A percentile compares a stretch with the other conserved stretches of the same genome.
These are phyloP conservation scores for Polypedilum vanderplanki DNA, from an alignment of 1,140 invertebrate genomes.

Conservation along the genomic window DNA sequence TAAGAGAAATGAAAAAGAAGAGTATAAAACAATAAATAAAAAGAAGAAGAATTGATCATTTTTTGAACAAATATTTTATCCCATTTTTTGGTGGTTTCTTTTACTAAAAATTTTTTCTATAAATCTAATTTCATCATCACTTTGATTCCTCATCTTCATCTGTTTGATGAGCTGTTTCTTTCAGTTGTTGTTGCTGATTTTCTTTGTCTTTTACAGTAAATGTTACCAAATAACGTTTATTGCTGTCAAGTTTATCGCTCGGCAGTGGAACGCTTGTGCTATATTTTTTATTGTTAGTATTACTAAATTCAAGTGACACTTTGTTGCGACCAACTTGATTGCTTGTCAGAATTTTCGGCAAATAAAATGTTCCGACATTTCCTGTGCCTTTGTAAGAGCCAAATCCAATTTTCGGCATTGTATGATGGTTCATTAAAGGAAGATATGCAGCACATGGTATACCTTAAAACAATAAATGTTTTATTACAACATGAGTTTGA, in stretches of 20 bases:
- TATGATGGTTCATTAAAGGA: slow-evolving; percentile 64
- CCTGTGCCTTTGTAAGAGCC: slow-evolving; percentile 41
- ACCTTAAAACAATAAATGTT: neutral
- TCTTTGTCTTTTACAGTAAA: slow-evolving; percentile 70
- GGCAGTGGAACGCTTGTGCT: slow-evolving; percentile 65
- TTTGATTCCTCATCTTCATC: slow-evolving; percentile 22
- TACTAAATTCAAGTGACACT: slow-evolving; percentile 67
- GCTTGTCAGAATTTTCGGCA: slow-evolving; percentile 43
- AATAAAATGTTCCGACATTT: slow-evolving; percentile 43
- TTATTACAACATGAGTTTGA: neutral
- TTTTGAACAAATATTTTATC: slow-evolving; percentile 29
- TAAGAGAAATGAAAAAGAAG: slow-evolving; percentile 20
- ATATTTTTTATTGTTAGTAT: slow-evolving; percentile 67
- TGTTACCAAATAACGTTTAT: slow-evolving; percentile 82
- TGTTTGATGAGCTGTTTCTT: neutral
- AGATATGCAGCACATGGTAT: slow-evolving; percentile 76
- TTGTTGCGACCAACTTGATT: slow-evolving; percentile 40
- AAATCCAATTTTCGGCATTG: slow-evolving; percentile 60
- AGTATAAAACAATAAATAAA: slow-evolving; percentile 25
- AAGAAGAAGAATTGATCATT: slow-evolving; percentile 20
- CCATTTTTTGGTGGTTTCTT: neutral
- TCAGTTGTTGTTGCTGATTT: slow-evolving; percentile 32
- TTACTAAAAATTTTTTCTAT: neutral
- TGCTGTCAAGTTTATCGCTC: slow-evolving; percentile 73
- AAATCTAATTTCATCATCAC: slow-evolving; percentile 25